Conservation (phyloP, 2,888 invertebrate species). For the Pyrrhosoma nymphula region DNA sequence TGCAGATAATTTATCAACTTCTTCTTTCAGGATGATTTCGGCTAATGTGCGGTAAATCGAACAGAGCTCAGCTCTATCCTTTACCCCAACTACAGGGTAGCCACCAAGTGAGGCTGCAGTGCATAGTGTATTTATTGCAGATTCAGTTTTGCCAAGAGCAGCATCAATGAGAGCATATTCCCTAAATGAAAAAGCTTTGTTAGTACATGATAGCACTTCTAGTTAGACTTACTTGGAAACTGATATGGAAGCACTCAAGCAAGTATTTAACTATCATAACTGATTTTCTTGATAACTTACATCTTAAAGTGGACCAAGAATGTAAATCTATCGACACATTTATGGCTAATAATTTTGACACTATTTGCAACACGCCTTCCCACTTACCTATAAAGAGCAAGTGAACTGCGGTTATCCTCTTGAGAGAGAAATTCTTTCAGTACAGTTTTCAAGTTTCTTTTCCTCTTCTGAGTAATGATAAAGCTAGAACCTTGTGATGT, state of each 20-base stretch:
- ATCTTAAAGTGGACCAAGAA: too few species aligned
- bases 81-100: slow-evolving; percentile 68
- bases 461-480: slow-evolving; percentile 75
- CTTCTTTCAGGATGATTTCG: slow-evolving; percentile 69
- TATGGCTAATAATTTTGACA: too few species aligned
- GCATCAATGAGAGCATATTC: slow-evolving; percentile 84
- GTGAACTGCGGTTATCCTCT: slow-evolving; percentile 80
- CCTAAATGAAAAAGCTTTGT: slow-evolving; percentile 72
- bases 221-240: neutral
- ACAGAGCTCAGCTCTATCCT: slow-evolving; percentile 69
- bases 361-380: neutral
- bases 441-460: slow-evolving; percentile 79
- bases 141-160: slow-evolving; percentile 79
- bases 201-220: neutral
- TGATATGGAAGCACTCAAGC: neutral
- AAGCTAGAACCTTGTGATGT: slow-evolving; percentile 70
- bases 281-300: too few species aligned
- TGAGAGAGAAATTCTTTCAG: slow-evolving; percentile 81
- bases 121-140: slow-evolving; percentile 79
- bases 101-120: slow-evolving; percentile 75
- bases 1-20: neutral
- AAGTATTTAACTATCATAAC: too few species aligned
- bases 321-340: too few species aligned
- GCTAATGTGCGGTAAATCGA: slow-evolving; percentile 70
- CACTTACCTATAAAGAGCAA: slow-evolving; percentile 78